Evolutionary conservation across 2,797 vertebrate genomes (phyloP), one percentile per base, ranked within the genome.

Genomic region (Eptatretus atami): DNA sequence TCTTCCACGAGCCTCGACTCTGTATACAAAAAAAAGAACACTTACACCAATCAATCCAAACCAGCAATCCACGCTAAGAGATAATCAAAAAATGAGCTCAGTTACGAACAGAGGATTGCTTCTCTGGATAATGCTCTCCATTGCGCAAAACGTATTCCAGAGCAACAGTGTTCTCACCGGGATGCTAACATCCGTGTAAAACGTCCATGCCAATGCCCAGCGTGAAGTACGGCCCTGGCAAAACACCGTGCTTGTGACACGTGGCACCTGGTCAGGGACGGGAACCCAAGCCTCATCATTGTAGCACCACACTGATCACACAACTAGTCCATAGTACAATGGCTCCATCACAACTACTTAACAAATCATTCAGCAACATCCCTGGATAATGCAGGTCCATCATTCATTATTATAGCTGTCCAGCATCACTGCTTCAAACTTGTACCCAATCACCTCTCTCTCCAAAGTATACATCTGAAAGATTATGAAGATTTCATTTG

Each of bases 161-260:
- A 10, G 6, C 65, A 57, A 53, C 15, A 64, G 67, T 44, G 10
- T 19, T 65, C 53, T 86, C 78, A 95, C 90, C 64, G 86, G 92
- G 66, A 94, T 83, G 63, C 74, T 76, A 53, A 93, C 85, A 12
- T 94, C 81, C n/a, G 92, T 81, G 65, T 87, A 90, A 76, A 96
- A 96, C 71, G 87, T 98, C 90, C 92, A 98, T 3, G 92, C 92
- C 68, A 98, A 76, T 1, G 88, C 90, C 92, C 92, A 98, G 57
- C 86, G 79, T 88, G 96, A 96, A 61, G 92, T 98, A 13, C 90
- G 81, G 12, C 92, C 92, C 74, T 98, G 90, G 71, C 79, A 96
- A 74, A 98, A 98, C 74, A 95, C 84, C 2, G 92, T 95, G 70
- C 92, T 80, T 31, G 90, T 90, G 67, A 96, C 84, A 76, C 86